Evolutionary conservation across 2,113 vertebrate genomes (phyloP), one percentile per base, ranked within the genome.

Genomic region (Anseranas semipalmata): DNA sequence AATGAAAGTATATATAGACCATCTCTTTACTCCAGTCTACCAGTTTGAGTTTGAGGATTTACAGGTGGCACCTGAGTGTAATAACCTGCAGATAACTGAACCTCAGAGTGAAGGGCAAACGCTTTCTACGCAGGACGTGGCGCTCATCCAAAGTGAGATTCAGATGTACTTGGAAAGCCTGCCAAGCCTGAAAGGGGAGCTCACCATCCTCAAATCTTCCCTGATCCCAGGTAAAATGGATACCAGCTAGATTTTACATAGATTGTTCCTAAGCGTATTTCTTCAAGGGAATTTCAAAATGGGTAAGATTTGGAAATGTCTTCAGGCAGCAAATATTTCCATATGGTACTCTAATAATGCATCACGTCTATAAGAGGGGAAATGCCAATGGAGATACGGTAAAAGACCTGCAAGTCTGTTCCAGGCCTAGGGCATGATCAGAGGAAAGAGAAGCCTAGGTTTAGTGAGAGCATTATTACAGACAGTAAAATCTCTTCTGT

Each of bases 21-120:
- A 95, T 67, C 98, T 99, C 32, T 99, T 99, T 82, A 99, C 99
- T 21, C 60, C 93, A 11, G 92, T 98, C 43, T 99, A 99, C 93
- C 91, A 58, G 30, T 99, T 99, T 66, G 96, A 98, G 10, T 99
- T 99, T 62, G 84, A 96, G 72, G 93, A 97, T 68, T 96, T 95
- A 48, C 95, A 94, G 45, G 28, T 94, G 19, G 15, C 65, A 32
- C 50, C 33, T 45, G 87, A 78, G 50, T 98, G 97, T 81, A 35
- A 84, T 25, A 75, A 46, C 63, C 82, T 93, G 28, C 76, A 90
- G 14, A 65, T 60, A 66, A 17, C 62, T 92, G 94, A 85, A 63
- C 13, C 37, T 79, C 68, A 62, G 27, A 27, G 37, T 66, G 70
- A 88, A 93, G 32, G 25, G 33, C 77, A 94, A 73, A 52, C 4